Percentiles rank a stretch among this genome's conserved stretches.
These are phyloP conservation scores for Noctua pronuba DNA, from an alignment of 2,888 invertebrate genomes.

Conservation along the genomic window DNA sequence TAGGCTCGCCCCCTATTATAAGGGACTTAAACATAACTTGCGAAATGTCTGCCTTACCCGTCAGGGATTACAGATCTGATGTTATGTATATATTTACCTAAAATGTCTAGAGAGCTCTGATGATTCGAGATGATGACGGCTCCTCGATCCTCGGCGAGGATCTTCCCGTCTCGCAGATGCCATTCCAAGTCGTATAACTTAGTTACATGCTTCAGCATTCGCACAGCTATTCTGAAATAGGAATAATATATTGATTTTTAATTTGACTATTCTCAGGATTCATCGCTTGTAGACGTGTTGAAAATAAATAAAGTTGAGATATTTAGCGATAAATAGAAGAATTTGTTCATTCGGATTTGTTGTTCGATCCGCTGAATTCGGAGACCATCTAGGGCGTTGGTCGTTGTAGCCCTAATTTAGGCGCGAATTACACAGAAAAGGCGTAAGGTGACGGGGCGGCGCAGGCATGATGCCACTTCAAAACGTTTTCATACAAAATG, in stretches of 20 bases:
- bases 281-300: background rate
- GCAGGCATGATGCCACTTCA: too few relatives aligned
- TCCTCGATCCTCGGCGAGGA: constrained; percentile 88
- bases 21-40: too few relatives aligned
- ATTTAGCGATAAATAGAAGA: background rate
- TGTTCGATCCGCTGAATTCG: too few relatives aligned
- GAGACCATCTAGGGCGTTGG: background rate
- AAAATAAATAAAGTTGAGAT: background rate
- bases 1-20: too few relatives aligned
- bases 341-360: background rate
- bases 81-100: constrained; percentile 85
- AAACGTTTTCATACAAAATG: too few relatives aligned
- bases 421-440: too few relatives aligned
- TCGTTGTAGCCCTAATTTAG: background rate
- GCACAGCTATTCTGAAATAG: constrained; percentile 70
- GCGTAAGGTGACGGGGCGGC: too few relatives aligned
- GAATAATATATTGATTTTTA: background rate
- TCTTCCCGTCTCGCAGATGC: constrained; percentile 86
- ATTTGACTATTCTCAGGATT: background rate
- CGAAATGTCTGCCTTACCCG: too few relatives aligned
- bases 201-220: constrained; percentile 80
- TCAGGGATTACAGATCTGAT: too few relatives aligned
- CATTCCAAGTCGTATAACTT: constrained; percentile 88
- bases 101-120: constrained; percentile 91
- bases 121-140: constrained; percentile 92